Evolutionary conservation across 30 jellyfish, hydroid and myxozoan species (phyloP), one percentile per base, ranked within the genome.

Genomic region (Cassiopea andromeda): DNA sequence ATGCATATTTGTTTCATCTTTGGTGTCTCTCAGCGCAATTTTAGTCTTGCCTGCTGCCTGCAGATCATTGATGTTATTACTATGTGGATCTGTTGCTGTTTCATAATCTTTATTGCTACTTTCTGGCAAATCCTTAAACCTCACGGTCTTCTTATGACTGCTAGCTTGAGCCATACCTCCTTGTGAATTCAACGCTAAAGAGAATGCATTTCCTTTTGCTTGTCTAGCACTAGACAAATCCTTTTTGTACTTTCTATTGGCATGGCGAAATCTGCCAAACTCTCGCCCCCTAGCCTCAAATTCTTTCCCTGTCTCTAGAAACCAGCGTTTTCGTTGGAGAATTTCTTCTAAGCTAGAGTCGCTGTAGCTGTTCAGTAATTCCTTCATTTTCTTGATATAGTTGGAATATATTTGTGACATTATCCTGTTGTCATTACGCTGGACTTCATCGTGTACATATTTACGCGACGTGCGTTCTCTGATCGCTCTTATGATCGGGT

Each of bases 391-490:
- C 75, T 87, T 87, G 85, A 87, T 78, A 49, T 81, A 78, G 54
- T 70, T 68, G 27, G 90, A 45, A 47, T 74, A 87, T 79, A 87
- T 77, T 69, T 78, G 60, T 0, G 88, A 77, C 18, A 87, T 54
- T 38, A 87, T 77, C 60, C 75, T 81, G 66, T 67, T 81, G 66
- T 87, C 90, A 48, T 87, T 80, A 38, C 77, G 67, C n/a, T 81
- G 87, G 1, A 87, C 88, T 60, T 78, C 87, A 73, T 87, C 90
- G 60, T 87, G 94, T 14, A 87, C 90, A 46, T 6, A 83, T 2
- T 67, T 49, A 59, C 91, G 46, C 78, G 60, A 46, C 14, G 70
- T 77, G 2, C 76, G 44, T 44, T 83, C 91, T 45, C 48, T 48
- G 70, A 83, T 83, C 74, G 60, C 74, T 43, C 82, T 57, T 45